phyloP scores from a whole-genome alignment of 2,113 vertebrate species.

The Synodontis membranacea region DNA sequence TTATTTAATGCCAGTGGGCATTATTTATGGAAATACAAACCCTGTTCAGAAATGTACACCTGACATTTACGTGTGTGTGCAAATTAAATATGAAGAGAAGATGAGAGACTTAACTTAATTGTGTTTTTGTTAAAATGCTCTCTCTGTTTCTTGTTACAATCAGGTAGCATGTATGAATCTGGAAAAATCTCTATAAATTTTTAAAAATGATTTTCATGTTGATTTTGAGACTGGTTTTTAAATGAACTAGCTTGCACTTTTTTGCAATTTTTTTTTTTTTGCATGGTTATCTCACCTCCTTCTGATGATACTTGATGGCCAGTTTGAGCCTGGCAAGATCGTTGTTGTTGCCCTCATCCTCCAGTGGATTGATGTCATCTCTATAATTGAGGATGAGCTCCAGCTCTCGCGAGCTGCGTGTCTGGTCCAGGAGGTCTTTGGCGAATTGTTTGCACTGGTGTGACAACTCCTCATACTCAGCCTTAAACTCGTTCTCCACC shows the following conservation, averaged over 20 bases:
- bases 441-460: constrained; percentile 96
- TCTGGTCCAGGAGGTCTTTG: constrained; percentile 97
- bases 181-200: neutral
- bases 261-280: no score
- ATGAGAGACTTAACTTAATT: neutral
- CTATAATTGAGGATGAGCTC: constrained; percentile 98
- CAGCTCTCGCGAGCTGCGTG: constrained; percentile 93
- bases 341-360: constrained; percentile 83
- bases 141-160: neutral
- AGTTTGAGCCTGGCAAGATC: constrained; percentile 93
- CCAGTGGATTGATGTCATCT: constrained; percentile 86
- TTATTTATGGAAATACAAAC: neutral
- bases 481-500: constrained; percentile 98
- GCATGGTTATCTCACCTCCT: constrained; percentile 80
- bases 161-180: neutral
- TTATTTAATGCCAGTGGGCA: neutral
- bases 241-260: no score
- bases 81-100: neutral
- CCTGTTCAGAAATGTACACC: neutral
- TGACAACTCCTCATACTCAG: constrained; percentile 94
- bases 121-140: neutral
- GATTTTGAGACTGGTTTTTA: neutral
- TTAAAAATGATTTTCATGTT: neutral
- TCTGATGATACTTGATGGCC: constrained; percentile 97
- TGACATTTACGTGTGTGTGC: neutral